Evolutionary conservation across 2,113 vertebrate species (phyloP).

Genomic region (Danio rerio): GRCz12tu NC_133180.1:5701001-5701500

Average conservation of each 20-base stretch:
- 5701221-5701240: conserved; percentile 64
- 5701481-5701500: no score
- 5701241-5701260: not conserved
- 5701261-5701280: no score
- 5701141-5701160: conserved; percentile 16
- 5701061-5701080: conserved; percentile 21
- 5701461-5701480: not conserved
- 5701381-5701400: no score
- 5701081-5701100: conserved; percentile 16
- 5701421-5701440: no score
- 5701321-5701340: no score
- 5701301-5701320: no score
- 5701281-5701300: no score
- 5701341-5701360: no score
- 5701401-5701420: no score
- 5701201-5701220: conserved; percentile 32
- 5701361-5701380: no score
- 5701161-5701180: not conserved
- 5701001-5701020: conserved; percentile 22
- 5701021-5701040: not conserved
- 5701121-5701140: conserved; percentile 31
- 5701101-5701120: conserved; percentile 10
- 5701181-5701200: conserved; percentile 2
- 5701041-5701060: conserved; percentile 32
- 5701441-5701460: no score